These are phyloP conservation scores for Pseudomyrmex flavicornis DNA, from an alignment of 1,140 invertebrate genomes.

Conservation along the genomic window DNA sequence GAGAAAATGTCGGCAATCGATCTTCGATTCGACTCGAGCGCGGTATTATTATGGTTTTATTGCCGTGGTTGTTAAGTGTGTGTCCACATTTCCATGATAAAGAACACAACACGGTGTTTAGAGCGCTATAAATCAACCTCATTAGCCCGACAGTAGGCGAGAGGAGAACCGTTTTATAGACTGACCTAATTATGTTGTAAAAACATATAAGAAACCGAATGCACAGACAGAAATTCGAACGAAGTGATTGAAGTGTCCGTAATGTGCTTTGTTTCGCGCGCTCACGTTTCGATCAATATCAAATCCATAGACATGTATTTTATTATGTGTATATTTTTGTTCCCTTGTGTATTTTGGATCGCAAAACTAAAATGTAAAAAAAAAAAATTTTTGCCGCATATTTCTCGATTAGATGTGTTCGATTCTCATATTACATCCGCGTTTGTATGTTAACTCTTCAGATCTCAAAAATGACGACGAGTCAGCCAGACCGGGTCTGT, in stretches of 20 bases:
- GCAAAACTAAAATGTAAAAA: neutral
- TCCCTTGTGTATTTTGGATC: neutral
- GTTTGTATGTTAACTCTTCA: too few species aligned
- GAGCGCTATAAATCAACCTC: constrained; percentile 67
- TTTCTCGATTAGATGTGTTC: too few species aligned
- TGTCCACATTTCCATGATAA: constrained; percentile 42
- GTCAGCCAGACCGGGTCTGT: too few species aligned
- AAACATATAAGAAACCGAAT: constrained; percentile 24
- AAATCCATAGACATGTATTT: neutral
- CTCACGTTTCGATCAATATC: neutral
- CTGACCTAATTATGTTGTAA: constrained; percentile 62
- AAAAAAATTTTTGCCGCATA: neutral
- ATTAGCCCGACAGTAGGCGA: constrained; percentile 45
- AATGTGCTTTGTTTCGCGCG: neutral
- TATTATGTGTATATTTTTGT: neutral
- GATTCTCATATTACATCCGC: too few species aligned
- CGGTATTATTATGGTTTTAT: constrained; percentile 57
- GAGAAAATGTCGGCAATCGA: neutral
- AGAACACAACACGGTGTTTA: constrained; percentile 52
- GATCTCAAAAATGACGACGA: too few species aligned
- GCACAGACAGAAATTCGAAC: neutral
- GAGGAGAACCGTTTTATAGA: constrained; percentile 13
- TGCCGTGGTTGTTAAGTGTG: constrained; percentile 7
- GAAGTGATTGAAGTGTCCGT: neutral
- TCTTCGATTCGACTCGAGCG: constrained; percentile 9